Conservation (phyloP, 1,140 invertebrate species). For the Eulimnadia texana region DNA sequence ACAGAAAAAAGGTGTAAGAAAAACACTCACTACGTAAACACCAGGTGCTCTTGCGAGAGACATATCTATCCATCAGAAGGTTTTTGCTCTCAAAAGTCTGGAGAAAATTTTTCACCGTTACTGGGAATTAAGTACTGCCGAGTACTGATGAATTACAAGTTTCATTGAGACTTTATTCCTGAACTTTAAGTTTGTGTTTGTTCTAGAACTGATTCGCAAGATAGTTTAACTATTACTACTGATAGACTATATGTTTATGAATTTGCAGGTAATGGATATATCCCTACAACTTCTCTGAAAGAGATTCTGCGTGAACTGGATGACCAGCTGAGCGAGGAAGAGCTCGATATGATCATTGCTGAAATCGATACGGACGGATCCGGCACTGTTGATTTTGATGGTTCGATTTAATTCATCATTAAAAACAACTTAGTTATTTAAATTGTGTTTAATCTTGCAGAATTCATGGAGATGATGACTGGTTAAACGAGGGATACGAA, state of each 20-base stretch:
- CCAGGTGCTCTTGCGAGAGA: not conserved
- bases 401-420: slow-evolving; percentile 29
- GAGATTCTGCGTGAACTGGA: slow-evolving; percentile 38
- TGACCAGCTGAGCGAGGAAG: slow-evolving; percentile 35
- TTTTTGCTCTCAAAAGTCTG: not conserved
- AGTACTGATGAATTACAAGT: no score
- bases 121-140: no score
- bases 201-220: no score
- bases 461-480: slow-evolving; percentile 34
- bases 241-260: no score
- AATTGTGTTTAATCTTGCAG: no score
- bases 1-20: not conserved
- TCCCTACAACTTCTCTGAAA: slow-evolving; percentile 35
- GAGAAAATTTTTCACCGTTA: no score
- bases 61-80: not conserved
- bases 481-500: slow-evolving; percentile 30
- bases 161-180: no score
- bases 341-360: slow-evolving; percentile 37
- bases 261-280: slow-evolving; percentile 36
- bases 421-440: no score
- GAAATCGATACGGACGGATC: slow-evolving; percentile 46
- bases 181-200: no score
- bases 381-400: slow-evolving; percentile 71
- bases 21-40: not conserved
- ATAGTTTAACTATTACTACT: no score